Base-by-base conservation (phyloP, 2,888 invertebrate species). In the Danaus chrysippus region DNA sequence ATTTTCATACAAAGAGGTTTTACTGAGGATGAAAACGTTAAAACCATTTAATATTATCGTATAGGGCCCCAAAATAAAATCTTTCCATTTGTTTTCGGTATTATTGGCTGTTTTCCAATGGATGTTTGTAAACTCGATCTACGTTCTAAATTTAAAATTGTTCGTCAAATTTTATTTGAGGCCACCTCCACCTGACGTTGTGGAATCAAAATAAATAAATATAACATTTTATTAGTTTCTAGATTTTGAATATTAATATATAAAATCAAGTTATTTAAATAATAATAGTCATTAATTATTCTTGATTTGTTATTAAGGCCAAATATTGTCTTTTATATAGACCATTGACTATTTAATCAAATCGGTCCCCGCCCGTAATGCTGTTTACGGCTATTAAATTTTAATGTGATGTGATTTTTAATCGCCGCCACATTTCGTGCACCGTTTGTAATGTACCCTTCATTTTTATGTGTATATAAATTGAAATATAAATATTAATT, bases 91-190 rank as follows among this genome's bases (percentile, higher is more conserved):
- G 46, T 42, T 61, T 62, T 56, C 58, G 46, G 42, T 61, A 73
- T 74, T 73, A 73, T 78, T 87, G 87, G 87, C 87, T 71, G 63
- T 65, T 68, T 71, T 82, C 87, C 87, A 87, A 82, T 68, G 67
- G 70, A 76, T 83, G 82, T 82, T 83, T 78, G 82, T 84, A 86
- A 84, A 84, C 82, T 83, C 82, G 77, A 77, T 74, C 74, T 69
- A 68, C 65, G 61, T 68, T 79, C 86, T 87, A 85, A 83, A 84
- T 85, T 81, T 83, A 69, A 67, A 68, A 66, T 61, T 19, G 63
- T 64, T 58, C 52, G 49, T 63, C 62, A 61, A 66, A 62, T 58
- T 67, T 63, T 63, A 62, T 54, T 61, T 60, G 59, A 65, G 66
- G 65, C 64, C 63, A 81, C 75, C 54, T 59, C 58, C 58, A 63